A percentile compares a stretch with the other conserved stretches of the same genome.
Evolutionary conservation across 2,797 vertebrate genomes (phyloP).

Genomic region (Dallia pectoralis): DNA sequence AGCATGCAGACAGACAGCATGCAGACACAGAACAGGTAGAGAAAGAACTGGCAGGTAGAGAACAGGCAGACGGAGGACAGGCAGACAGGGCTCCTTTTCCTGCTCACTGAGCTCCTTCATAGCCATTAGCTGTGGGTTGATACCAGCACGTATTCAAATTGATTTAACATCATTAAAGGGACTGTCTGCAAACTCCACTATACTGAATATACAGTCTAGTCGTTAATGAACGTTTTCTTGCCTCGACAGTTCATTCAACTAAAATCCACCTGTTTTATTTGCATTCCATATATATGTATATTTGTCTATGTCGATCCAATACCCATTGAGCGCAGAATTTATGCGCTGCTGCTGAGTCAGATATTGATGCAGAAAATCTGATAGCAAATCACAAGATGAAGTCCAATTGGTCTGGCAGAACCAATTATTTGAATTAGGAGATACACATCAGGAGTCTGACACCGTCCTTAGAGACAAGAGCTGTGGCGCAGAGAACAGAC

Average conservation of each 20-base stretch:
- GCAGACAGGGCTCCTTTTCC: conserved; percentile 5
- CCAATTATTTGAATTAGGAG: conserved; percentile 2
- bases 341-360: conserved; percentile 41
- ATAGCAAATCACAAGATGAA: conserved; percentile 56
- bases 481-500: background rate
- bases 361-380: conserved; percentile 52
- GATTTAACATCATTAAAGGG: conserved; percentile 70
- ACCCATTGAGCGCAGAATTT: conserved; percentile 46
- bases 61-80: conserved; percentile 34
- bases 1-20: background rate
- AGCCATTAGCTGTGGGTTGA: conserved; percentile 73
- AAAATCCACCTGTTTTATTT: conserved; percentile 67
- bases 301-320: conserved; percentile 56
- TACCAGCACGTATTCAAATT: conserved; percentile 74
- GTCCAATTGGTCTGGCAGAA: conserved; percentile 45
- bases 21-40: too few species aligned
- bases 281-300: conserved; percentile 66
- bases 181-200: conserved; percentile 50
- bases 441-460: conserved; percentile 19
- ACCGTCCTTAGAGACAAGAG: background rate
- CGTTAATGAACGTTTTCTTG: conserved; percentile 72
- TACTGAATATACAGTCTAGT: conserved; percentile 68
- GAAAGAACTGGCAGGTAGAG: conserved; percentile 18
- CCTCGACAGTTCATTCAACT: conserved; percentile 52
- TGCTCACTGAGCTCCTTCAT: conserved; percentile 66